These are phyloP conservation scores for Rhyacophila brunnea DNA, from an alignment of 1,140 invertebrate species.

Conservation along the genomic window DNA sequence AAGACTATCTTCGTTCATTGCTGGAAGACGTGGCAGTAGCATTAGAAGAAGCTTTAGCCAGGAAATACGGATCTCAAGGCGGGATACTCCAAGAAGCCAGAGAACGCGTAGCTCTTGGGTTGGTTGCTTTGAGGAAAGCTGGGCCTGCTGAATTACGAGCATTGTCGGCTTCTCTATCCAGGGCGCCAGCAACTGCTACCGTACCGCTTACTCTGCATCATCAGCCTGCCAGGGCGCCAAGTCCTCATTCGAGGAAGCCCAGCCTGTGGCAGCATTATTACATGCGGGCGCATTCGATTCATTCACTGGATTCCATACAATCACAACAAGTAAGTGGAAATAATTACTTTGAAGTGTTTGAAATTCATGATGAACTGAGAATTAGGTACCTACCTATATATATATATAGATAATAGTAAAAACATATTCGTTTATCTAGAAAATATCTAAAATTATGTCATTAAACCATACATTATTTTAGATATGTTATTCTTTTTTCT, in stretches of 20 bases:
- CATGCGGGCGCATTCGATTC: slow-evolving; percentile 22
- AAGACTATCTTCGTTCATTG: slow-evolving; percentile 28
- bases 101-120: slow-evolving; percentile 26
- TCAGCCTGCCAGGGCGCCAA: slow-evolving; percentile 6
- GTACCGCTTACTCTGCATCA: background rate
- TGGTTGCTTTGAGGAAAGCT: slow-evolving; percentile 24
- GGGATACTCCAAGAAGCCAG: slow-evolving; percentile 23
- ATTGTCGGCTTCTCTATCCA: slow-evolving; percentile 18
- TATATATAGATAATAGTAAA: too few relatives aligned
- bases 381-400: too few relatives aligned
- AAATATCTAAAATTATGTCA: too few relatives aligned
- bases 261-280: slow-evolving; percentile 33
- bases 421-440: too few relatives aligned
- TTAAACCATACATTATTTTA: too few relatives aligned
- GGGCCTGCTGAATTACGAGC: slow-evolving; percentile 26
- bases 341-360: too few relatives aligned
- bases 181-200: slow-evolving; percentile 16
- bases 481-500: too few relatives aligned
- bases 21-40: slow-evolving; percentile 29
- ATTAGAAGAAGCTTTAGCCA: slow-evolving; percentile 28
- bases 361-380: too few relatives aligned
- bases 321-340: slow-evolving; percentile 22
- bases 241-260: slow-evolving; percentile 27
- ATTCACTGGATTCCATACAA: slow-evolving; percentile 15
- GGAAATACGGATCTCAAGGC: slow-evolving; percentile 14